Evolutionary conservation across 2,888 invertebrate genomes (phyloP), one percentile per base, ranked within the genome.

Genomic region (Plebejus melissa): DNA sequence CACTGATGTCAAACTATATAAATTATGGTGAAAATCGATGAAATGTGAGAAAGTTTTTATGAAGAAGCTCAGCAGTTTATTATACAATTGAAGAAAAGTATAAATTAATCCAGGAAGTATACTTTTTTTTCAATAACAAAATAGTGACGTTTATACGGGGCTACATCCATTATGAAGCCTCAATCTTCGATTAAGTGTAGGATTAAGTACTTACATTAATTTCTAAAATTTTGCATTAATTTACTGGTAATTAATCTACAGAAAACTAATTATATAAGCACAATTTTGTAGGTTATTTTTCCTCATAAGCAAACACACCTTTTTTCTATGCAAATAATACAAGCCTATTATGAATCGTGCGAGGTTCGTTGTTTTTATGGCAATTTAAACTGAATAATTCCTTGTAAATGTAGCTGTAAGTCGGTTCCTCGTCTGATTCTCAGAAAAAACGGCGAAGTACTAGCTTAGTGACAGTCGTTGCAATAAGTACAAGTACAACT

Each of bases 381-480:
- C 60, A 60, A 60, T 60, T 60, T 60, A 28, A 60, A 60, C 60
- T 60, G 60, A 60, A 60, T 58, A 58, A 22, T 60, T 60, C 60
- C 28, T 11, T 60, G 28, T 22, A 22, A 22, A 0, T 22, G 22
- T 22, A 22, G 22, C 22, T 22, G 22, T 60, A 60, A 60, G 60
- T 28, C 28, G 11, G 60, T 60, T 60, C 60, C 60, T 60, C 28
- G 60, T 60, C 28, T 60, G 28, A 60, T 70, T 70, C 57, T 70
- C 46, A 60, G 38, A 74, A 82, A 78, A 72, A 81, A 80, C 79
- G 3, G 28, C 28, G 28, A 60, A 46, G 46, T 22, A 28, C 7
- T n/a, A 9, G 2, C 3, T 58, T 58, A 22, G 60, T 60, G 60
- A 60, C 60, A 11, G 28, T 28, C 11, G 3, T 28, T 22, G 22